Evolutionary conservation across 1,140 invertebrate species (phyloP), one percentile per base, ranked within the genome.

Genomic region (Pseudomyrmex pallidus): DNA sequence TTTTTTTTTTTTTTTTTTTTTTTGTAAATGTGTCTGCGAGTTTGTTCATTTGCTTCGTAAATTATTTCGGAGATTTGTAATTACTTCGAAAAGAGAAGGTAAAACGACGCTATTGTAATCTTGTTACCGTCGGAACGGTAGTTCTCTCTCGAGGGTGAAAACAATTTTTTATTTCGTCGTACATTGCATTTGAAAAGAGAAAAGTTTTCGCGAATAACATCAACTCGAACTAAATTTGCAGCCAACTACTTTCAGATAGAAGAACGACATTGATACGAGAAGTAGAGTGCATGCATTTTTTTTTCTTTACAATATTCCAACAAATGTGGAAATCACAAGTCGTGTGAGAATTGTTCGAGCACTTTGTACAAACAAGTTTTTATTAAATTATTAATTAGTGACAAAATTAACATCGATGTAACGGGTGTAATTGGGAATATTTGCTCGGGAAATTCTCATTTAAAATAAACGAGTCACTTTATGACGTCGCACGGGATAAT

Each of bases 311-410:
- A 64, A 8, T 52, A 68, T 78, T 15, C 59, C 12, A 17, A 57
- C 15, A 46, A 80, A 72, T 80, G 68, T 80, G 54, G 76, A 54
- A 80, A 80, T 80, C 54, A 72, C 8, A 74, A 48, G 15, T 68
- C 3, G 25, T 46, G n/a, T 46, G 15, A 1, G 15, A 7, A 59
- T 0, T n/a, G n/a, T 59, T 80, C 13, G 44, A 72, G 7, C 3
- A 44, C 13, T 56, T 72, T 35, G 8, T 70, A 70, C 35, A 35
- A 35, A 35, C 35, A 35, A 35, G 35, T 35, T 7, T 35, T 35
- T 35, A 35, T 35, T 35, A 7, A 35, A 35, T 35, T 35, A 35
- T 3, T 35, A 35, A 35, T 35, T 35, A 35, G 4, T 35, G 35
- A 35, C 35, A 35, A 35, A 35, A 35, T 35, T 35, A 35, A 35